These are phyloP conservation scores for Drosophila mojavensis DNA, from an alignment of 1,140 invertebrate genomes.

Conservation along the genomic window DNA sequence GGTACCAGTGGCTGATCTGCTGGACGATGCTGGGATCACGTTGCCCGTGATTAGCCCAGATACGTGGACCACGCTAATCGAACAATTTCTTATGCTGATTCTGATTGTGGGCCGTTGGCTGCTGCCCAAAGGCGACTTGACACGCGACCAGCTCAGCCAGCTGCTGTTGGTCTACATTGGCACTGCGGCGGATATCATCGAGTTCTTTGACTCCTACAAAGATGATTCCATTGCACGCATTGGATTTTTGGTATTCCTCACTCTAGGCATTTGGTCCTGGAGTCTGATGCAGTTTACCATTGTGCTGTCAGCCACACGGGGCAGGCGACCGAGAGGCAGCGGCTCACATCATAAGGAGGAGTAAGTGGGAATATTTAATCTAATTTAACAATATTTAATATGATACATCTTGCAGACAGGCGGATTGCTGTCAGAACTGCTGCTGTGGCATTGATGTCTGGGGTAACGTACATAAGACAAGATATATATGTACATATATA, in stretches of 20 bases:
- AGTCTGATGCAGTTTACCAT: slow-evolving; percentile 95
- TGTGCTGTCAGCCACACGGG: slow-evolving; percentile 94
- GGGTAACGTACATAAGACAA: slow-evolving; percentile 72
- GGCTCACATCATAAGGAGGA: slow-evolving; percentile 70
- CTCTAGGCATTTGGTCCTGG: slow-evolving; percentile 94
- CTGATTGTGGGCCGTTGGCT: slow-evolving; percentile 95
- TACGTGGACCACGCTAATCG: slow-evolving; percentile 93
- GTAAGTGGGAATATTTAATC: slow-evolving; percentile 35
- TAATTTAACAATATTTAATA: too few relatives aligned
- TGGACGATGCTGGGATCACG: slow-evolving; percentile 67
- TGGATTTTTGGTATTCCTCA: slow-evolving; percentile 90
- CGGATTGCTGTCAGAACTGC: slow-evolving; percentile 85
- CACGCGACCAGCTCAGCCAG: slow-evolving; percentile 95
- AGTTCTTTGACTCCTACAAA: slow-evolving; percentile 98
- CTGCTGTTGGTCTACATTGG: slow-evolving; percentile 93
- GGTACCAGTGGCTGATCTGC: slow-evolving; percentile 54
- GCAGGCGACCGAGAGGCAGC: slow-evolving; percentile 85
- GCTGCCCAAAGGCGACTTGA: slow-evolving; percentile 94
- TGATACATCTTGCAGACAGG: slow-evolving; percentile 50
- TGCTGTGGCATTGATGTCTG: slow-evolving; percentile 94
- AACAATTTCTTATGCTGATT: slow-evolving; percentile 95
- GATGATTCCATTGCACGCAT: slow-evolving; percentile 91
- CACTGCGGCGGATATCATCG: slow-evolving; percentile 97
- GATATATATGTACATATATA: not conserved
- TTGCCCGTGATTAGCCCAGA: slow-evolving; percentile 85